Evolutionary conservation across 2,888 invertebrate genomes (phyloP).

Genomic region (Eupithecia centaureata): DNA sequence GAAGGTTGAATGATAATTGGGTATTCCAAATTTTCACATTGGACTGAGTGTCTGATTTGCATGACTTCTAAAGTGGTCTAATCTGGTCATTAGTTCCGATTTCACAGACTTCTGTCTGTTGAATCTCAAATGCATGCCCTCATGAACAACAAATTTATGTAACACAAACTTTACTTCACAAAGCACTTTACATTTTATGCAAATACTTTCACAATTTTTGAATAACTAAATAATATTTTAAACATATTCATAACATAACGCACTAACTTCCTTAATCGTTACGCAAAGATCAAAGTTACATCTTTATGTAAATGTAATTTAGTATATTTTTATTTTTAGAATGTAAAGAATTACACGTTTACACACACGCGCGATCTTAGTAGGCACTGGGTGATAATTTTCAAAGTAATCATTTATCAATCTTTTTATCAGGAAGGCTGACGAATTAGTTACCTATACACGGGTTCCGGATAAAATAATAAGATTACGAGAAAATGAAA

Average conservation of each 20-base stretch:
- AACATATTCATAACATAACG: constrained; percentile 19
- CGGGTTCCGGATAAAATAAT: constrained; percentile 26
- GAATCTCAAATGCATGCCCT: not conserved
- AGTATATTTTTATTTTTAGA: constrained; percentile 14
- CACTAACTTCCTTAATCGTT: constrained; percentile 35
- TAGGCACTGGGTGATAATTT: constrained; percentile 40
- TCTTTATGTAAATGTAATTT: constrained; percentile 21
- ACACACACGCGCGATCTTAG: constrained; percentile 24
- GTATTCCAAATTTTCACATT: not conserved
- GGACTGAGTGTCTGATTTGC: not conserved
- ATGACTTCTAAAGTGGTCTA: not conserved
- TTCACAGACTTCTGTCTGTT: not conserved
- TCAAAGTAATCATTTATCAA: constrained; percentile 42
- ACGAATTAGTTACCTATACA: constrained; percentile 16
- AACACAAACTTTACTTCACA: constrained; percentile 20
- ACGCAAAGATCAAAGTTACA: constrained; percentile 41
- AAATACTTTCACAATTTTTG: constrained; percentile 46
- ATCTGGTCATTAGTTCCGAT: not conserved
- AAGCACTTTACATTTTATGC: constrained; percentile 38
- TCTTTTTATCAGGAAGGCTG: constrained; percentile 38
- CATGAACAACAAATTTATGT: constrained; percentile 9
- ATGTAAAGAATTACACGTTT: constrained; percentile 28
- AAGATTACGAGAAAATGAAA: constrained; percentile 9
- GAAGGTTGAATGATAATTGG: not conserved
- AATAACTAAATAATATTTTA: constrained; percentile 35